These are phyloP conservation scores for Pseudomugil gertrudae DNA, from an alignment of 2,797 vertebrate species.

Conservation along the genomic window DNA sequence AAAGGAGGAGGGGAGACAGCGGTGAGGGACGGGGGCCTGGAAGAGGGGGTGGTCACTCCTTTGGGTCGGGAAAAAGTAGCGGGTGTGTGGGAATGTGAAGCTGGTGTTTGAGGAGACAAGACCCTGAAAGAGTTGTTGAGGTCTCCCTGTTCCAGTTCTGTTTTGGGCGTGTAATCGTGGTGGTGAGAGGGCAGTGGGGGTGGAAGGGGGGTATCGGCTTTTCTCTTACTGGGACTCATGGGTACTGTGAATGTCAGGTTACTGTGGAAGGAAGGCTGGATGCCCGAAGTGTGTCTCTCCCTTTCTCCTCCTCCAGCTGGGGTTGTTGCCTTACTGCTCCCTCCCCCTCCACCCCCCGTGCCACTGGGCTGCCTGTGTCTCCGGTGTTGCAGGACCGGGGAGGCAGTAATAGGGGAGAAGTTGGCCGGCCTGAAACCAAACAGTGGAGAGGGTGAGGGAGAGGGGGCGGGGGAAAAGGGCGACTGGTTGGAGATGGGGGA, in stretches of 20 bases:
- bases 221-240: constrained; percentile 90
- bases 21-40: constrained; percentile 79
- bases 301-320: constrained; percentile 82
- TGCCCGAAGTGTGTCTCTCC: constrained; percentile 85
- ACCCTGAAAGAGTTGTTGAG: constrained; percentile 83
- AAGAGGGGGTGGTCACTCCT: constrained; percentile 68
- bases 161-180: constrained; percentile 86
- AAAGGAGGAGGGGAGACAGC: constrained; percentile 85
- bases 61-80: constrained; percentile 77
- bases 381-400: constrained; percentile 85
- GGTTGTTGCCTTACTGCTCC: constrained; percentile 76
- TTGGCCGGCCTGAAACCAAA: constrained; percentile 92
- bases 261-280: constrained; percentile 87
- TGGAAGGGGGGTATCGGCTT: constrained; percentile 82
- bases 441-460: constrained; percentile 90
- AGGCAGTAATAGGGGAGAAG: constrained; percentile 91
- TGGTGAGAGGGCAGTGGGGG: constrained; percentile 80
- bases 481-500: constrained; percentile 93
- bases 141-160: constrained; percentile 76
- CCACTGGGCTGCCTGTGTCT: constrained; percentile 89
- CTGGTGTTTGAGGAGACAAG: constrained; percentile 83
- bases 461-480: constrained; percentile 90
- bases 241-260: constrained; percentile 92
- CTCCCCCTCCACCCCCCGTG: constrained; percentile 76
- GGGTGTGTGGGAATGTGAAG: constrained; percentile 72